Percentiles rank a stretch among this genome's conserved stretches.
Conservation (phyloP, 53 echinoderm and acorn worm species). For the Apostichopus leukothele region DNA sequence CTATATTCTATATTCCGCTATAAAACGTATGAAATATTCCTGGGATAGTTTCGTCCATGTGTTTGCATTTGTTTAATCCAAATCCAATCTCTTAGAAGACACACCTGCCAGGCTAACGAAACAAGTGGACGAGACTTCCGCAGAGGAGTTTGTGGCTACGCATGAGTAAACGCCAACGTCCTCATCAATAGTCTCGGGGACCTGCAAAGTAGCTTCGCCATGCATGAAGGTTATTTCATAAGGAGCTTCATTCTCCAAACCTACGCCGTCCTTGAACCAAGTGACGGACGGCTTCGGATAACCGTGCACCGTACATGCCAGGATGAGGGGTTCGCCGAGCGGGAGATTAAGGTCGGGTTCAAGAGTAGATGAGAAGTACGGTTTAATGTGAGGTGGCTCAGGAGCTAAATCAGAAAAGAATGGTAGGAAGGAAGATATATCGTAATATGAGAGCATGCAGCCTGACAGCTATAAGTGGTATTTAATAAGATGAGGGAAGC, state of each 20-base stretch:
- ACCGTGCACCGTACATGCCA: constrained; percentile 63
- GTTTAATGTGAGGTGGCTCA: constrained; percentile 42
- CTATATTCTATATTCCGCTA: too few relatives aligned
- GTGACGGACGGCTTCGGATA: constrained; percentile 63
- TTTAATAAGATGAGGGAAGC: background rate
- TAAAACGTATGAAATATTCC: too few relatives aligned
- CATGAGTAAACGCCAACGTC: constrained; percentile 84
- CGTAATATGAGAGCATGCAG: constrained; percentile 8
- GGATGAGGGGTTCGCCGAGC: constrained; percentile 57
- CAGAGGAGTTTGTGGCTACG: constrained; percentile 66
- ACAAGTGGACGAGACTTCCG: constrained; percentile 70
- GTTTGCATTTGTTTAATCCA: background rate
- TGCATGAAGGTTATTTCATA: constrained; percentile 72
- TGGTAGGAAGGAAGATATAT: constrained; percentile 9
- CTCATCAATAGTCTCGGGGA: constrained; percentile 63
- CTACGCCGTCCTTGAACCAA: constrained; percentile 86
- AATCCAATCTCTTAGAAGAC: constrained; percentile 25
- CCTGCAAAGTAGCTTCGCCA: constrained; percentile 63
- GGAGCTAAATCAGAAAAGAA: constrained; percentile 47
- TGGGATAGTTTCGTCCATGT: too few relatives aligned
- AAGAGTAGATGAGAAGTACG: constrained; percentile 32
- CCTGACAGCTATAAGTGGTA: background rate
- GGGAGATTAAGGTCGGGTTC: constrained; percentile 46
- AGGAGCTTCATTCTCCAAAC: constrained; percentile 60
- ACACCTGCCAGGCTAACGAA: constrained; percentile 77